Evolutionary conservation across 2,113 vertebrate genomes (phyloP).

Genomic region (Bambusicola thoracicus): DNA sequence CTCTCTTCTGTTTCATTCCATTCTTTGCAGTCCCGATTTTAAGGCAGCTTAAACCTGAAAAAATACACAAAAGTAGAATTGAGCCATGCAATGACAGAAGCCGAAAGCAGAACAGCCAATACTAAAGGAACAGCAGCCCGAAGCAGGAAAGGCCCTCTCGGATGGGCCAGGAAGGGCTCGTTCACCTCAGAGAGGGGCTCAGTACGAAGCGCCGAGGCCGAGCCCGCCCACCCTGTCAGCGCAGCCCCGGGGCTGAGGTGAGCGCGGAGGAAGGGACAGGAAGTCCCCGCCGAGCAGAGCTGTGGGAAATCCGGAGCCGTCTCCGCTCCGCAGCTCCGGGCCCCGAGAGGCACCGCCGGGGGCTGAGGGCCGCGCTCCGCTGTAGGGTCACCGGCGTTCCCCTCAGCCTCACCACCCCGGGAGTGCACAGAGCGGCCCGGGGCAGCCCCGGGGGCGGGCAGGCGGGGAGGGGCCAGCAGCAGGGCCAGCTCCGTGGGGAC

Average conservation of each 20-base stretch:
- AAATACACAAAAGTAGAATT: neutral
- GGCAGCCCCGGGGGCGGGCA: neutral
- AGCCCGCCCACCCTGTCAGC: neutral
- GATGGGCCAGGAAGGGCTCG: neutral
- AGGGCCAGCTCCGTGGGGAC: too few species aligned
- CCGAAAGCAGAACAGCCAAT: neutral
- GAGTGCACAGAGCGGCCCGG: neutral
- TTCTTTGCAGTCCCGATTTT: slow-evolving; percentile 40
- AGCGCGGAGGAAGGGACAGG: neutral
- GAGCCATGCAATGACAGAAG: neutral
- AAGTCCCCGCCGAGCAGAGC: too few species aligned
- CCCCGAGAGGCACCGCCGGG: too few species aligned
- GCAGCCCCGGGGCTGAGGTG: neutral
- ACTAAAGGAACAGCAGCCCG: neutral
- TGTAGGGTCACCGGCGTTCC: too few species aligned
- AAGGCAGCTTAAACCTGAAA: slow-evolving; percentile 64
- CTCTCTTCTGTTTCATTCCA: slow-evolving; percentile 29
- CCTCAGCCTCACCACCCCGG: too few species aligned
- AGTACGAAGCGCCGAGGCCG: neutral
- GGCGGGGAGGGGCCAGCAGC: neutral
- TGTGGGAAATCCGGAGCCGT: too few species aligned
- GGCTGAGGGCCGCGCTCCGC: too few species aligned
- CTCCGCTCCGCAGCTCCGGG: too few species aligned
- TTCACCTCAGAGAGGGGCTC: neutral
- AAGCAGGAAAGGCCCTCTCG: neutral